A percentile compares a stretch with the other conserved stretches of the same genome.
Conservation (phyloP, 2,888 invertebrate species). For the Apamea epomidion region DNA sequence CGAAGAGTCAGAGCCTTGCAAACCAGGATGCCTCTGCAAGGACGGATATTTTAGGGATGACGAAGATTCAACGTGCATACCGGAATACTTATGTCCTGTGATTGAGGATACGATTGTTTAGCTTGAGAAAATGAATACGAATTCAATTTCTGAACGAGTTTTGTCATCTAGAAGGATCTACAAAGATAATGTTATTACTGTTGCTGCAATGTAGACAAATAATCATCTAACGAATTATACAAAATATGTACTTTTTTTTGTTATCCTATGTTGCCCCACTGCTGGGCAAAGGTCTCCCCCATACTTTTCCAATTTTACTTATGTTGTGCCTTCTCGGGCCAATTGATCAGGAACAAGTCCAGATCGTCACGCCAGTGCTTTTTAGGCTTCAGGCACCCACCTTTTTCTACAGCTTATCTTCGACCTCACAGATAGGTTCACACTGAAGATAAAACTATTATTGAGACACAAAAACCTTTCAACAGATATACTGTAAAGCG, state of each 20-base stretch:
- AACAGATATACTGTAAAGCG: background rate
- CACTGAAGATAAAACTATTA: background rate
- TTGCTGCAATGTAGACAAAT: background rate
- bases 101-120: slow-evolving; percentile 18
- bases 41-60: slow-evolving; percentile 24
- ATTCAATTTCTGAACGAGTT: background rate
- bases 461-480: background rate
- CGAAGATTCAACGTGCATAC: slow-evolving; percentile 9
- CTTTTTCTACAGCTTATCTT: background rate
- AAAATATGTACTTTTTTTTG: no score
- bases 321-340: no score
- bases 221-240: background rate
- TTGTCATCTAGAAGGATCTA: background rate
- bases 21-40: slow-evolving; percentile 33
- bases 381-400: no score
- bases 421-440: background rate
- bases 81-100: slow-evolving; percentile 16
- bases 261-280: no score
- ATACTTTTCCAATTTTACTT: no score
- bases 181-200: background rate
- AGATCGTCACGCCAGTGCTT: no score
- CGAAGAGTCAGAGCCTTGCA: slow-evolving; percentile 3
- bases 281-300: no score
- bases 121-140: background rate
- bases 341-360: no score